Evolutionary conservation across 2,888 invertebrate genomes (phyloP), one percentile per base, ranked within the genome.

Genomic region (Piscicola geometra): DNA sequence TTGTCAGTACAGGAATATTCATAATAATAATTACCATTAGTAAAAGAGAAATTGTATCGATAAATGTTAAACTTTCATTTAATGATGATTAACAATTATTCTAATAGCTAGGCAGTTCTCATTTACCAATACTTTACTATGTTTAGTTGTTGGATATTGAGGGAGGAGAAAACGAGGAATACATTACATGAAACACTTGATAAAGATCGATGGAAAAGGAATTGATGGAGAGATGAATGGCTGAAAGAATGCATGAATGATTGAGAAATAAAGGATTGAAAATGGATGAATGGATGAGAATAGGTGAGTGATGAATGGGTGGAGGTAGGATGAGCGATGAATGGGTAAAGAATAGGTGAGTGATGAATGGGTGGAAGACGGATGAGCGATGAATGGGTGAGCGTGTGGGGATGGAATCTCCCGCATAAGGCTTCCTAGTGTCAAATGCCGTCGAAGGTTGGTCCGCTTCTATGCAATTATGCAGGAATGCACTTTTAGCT

Each of bases 371-470:
- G 21, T 47, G 50, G 9, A 47, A 47, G 50, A n/a, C 9, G 21
- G 21, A 47, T 47, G 21, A 21, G 21, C 21, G 50, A 47, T 47
- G 21, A 21, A 47, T 47, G 21, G 12, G n/a, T 56, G 12, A 56
- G n/a, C 60, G 60, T 56, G 60, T 56, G 60, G 12, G n/a, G n/a
- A 21, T 5, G 60, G 5, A 56, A 56, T 21, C n/a, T 21, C 60
- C 60, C 60, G 60, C 25, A 56, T 56, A n/a, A 25, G 5, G 60
- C n/a, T n/a, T 18, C 60, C 15, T 56, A n/a, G 60, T 56, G 60
- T 56, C 60, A 56, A 56, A 56, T 56, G 60, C 60, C 60, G 60
- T 15, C 5, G 60, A 5, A 56, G 60, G 9, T 56, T 5, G n/a
- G 3, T 3, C 60, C 60, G 25, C 60, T 56, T 25, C 3, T 5